Evolutionary conservation across 2,797 vertebrate species (phyloP).

Genomic region (Hylomyscus alleni): DNA sequence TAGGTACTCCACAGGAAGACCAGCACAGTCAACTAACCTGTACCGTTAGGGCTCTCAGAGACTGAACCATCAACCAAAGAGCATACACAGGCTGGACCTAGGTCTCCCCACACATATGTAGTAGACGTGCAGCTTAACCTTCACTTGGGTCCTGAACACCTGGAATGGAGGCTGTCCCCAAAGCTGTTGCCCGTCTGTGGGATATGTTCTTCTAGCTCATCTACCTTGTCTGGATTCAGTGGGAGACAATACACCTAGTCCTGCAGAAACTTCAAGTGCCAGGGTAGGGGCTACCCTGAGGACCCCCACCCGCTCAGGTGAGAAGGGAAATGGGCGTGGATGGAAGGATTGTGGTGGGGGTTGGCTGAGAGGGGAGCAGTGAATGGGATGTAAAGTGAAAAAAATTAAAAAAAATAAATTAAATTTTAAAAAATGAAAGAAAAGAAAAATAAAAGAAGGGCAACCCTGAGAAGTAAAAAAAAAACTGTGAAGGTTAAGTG

Average conservation of each 20-base stretch:
- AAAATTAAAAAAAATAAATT: not conserved
- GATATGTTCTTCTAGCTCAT: not conserved
- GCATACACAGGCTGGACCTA: not conserved
- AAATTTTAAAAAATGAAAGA: not conserved
- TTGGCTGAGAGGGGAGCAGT: not conserved
- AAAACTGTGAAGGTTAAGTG: not conserved
- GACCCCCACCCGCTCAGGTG: not conserved
- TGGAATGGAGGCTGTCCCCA: not conserved
- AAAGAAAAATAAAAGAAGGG: slow-evolving; percentile 16
- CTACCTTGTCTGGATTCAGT: not conserved
- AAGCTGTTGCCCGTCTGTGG: not conserved
- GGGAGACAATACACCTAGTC: not conserved
- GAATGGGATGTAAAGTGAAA: not conserved
- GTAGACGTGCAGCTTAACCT: not conserved
- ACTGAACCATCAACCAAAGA: not conserved
- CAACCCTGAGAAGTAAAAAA: slow-evolving; percentile 7
- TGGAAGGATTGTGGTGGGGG: not conserved
- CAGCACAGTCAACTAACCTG: not conserved
- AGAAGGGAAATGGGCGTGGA: not conserved
- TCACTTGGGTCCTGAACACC: not conserved
- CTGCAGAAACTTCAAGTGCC: not conserved
- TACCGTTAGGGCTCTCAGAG: not conserved
- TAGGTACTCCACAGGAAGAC: not conserved
- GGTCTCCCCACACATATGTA: not conserved
- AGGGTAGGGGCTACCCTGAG: not conserved